Base-by-base conservation (phyloP, 2,113 vertebrate genomes). In the Passer domesticus region DNA sequence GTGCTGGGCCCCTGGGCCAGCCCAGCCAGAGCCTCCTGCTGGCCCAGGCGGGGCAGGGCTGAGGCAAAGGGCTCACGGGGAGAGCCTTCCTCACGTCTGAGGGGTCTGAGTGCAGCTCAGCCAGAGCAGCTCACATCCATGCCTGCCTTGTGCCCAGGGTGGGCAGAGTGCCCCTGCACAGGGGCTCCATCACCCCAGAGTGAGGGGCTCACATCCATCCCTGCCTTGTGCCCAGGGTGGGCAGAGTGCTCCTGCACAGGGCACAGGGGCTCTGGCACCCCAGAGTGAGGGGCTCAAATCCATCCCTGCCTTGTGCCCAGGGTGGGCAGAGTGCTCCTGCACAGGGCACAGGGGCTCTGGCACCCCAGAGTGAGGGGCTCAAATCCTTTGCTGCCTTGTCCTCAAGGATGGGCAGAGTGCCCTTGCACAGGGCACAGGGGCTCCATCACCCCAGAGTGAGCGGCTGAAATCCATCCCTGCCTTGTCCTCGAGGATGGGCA, bases 381-480 rank as follows among this genome's bases (percentile, higher is more conserved):
- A 10, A 35, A 69, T 30, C 9, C 4, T 55, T 18, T 46, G 50
- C 59, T 33, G 75, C 20, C 27, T 47, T 11, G 24, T 53, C 21
- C 53, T 4, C 18, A 16, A 4, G 55, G 13, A 15, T 43, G 50
- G 55, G 47, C 63, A 63, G 9, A 52, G 46, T 27, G 24, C 55
- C 66, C 79, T 56, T 63, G 73, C 58, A 11, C 33, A 67, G 19
- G 17, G 73, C 58, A 11, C 33, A 67, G 19, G 17, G n/a, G 66
- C 30, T 91, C 4, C 31, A 1, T 20, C 77, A 10, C 4, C 66
- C 85, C 56, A 11, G 0, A 16, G 5, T 2, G 8, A 53, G 27
- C 1, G 2, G 27, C 52, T 30, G 1, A 31, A 2, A 53, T 19
- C 30, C 28, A 31, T 2, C 52, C 52, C 17, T 55, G 30, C 18